These are phyloP conservation scores for Mus minutoides DNA, from an alignment of 2,797 vertebrate species.

Conservation along the genomic window DNA sequence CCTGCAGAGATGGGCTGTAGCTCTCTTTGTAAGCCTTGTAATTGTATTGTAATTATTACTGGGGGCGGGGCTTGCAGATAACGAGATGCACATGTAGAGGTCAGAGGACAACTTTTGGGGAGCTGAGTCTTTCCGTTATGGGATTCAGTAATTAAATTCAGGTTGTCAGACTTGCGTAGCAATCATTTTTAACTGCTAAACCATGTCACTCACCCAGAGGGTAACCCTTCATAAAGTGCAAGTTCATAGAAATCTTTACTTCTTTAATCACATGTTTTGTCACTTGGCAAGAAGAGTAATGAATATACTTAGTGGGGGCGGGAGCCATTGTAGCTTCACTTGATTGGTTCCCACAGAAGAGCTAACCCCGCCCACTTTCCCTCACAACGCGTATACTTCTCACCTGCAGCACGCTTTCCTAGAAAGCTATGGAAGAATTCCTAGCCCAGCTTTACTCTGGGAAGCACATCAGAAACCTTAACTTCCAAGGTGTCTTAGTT, in stretches of 20 bases:
- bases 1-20: background rate
- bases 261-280: background rate
- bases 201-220: background rate
- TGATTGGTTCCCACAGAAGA: background rate
- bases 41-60: background rate
- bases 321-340: background rate
- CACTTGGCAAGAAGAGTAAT: background rate
- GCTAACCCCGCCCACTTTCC: background rate
- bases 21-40: background rate
- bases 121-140: background rate
- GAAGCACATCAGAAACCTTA: conserved; percentile 47
- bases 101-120: background rate
- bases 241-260: background rate
- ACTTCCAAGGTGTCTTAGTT: background rate
- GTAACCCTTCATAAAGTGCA: background rate
- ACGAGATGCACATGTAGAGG: background rate
- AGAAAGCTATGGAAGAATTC: background rate
- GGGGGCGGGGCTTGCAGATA: too few relatives aligned
- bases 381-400: background rate
- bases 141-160: background rate
- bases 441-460: background rate
- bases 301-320: too few relatives aligned
- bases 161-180: background rate
- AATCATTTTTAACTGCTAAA: background rate
- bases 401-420: background rate